phyloP scores from a whole-genome alignment of 1,140 invertebrate genomes.

The Tyrophagus putrescentiae region DNA sequence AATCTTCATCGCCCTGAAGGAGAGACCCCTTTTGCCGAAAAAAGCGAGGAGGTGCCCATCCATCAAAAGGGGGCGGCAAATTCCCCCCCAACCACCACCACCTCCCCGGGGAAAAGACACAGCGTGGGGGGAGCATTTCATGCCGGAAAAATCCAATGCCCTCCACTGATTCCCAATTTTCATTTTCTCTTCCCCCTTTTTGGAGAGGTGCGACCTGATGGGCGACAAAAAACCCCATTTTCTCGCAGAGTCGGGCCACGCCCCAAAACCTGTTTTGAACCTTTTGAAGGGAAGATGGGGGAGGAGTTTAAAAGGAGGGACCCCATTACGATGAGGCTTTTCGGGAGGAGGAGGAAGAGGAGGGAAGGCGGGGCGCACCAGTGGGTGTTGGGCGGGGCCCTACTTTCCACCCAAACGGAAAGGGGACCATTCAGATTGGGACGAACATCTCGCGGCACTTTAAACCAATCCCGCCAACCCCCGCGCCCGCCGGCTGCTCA shows the following conservation, averaged over 20 bases:
- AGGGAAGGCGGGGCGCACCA: constrained; percentile 29
- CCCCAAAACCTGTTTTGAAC: constrained; percentile 93
- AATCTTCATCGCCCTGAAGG: no score
- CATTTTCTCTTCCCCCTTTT: constrained; percentile 76
- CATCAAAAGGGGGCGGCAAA: neutral
- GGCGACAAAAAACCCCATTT: constrained; percentile 87
- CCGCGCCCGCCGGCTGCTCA: constrained; percentile 63
- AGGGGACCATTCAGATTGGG: constrained; percentile 75
- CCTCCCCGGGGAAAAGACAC: neutral
- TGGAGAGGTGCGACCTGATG: constrained; percentile 67
- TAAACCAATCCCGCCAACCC: constrained; percentile 67
- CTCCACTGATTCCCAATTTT: constrained; percentile 91
- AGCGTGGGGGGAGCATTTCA: constrained; percentile 64
- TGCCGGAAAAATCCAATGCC: constrained; percentile 66
- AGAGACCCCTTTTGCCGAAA: no score
- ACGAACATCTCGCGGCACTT: constrained; percentile 95
- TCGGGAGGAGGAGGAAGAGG: constrained; percentile 41
- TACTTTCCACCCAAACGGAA: constrained; percentile 88
- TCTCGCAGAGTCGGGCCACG: constrained; percentile 89
- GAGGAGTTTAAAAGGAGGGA: neutral
- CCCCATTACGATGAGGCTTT: constrained; percentile 53
- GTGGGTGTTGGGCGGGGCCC: constrained; percentile 74
- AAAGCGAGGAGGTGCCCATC: neutral
- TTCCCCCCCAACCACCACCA: neutral
- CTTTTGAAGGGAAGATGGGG: constrained; percentile 40